phyloP scores from a whole-genome alignment of 2,113 vertebrate genomes.

The Lepisosteus osseus region DNA sequence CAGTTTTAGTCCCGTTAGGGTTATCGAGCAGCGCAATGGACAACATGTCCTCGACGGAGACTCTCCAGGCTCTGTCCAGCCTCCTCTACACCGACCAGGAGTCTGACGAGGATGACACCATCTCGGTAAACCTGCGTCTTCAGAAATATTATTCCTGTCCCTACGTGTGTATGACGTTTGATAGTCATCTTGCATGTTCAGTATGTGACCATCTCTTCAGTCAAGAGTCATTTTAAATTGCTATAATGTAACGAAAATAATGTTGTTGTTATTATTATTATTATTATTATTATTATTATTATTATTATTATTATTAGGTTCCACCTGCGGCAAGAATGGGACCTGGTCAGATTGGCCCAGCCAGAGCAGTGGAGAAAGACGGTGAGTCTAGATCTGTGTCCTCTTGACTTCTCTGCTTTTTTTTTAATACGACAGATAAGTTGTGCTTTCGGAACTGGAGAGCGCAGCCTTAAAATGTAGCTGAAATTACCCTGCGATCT shows the following conservation, averaged over 20 bases:
- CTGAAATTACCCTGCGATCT: no score
- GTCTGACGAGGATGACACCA: conserved; percentile 49
- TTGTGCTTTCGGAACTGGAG: neutral
- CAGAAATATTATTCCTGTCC: conserved; percentile 5
- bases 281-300: conserved; percentile 26
- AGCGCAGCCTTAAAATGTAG: neutral
- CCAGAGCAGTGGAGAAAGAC: conserved; percentile 28
- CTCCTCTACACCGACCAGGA: conserved; percentile 55
- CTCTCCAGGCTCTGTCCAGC: conserved; percentile 67
- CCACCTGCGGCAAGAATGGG: conserved; percentile 41
- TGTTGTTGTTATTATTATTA: conserved; percentile 7
- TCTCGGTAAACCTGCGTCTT: neutral
- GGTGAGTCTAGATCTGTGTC: conserved; percentile 42
- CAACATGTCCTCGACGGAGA: conserved; percentile 44
- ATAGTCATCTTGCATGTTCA: neutral
- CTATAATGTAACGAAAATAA: neutral
- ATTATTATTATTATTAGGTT: conserved; percentile 33
- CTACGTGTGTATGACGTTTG: neutral
- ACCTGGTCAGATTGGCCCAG: conserved; percentile 70
- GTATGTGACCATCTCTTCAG: neutral
- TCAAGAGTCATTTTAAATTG: neutral
- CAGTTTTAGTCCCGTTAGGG: no score
- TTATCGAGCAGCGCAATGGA: conserved; percentile 46
- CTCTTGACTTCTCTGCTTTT: neutral
- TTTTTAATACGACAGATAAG: neutral